A percentile compares a stretch with the other conserved stretches of the same genome.
phyloP scores from a whole-genome alignment of 2,888 invertebrate species.

The Eulithis testata region DNA sequence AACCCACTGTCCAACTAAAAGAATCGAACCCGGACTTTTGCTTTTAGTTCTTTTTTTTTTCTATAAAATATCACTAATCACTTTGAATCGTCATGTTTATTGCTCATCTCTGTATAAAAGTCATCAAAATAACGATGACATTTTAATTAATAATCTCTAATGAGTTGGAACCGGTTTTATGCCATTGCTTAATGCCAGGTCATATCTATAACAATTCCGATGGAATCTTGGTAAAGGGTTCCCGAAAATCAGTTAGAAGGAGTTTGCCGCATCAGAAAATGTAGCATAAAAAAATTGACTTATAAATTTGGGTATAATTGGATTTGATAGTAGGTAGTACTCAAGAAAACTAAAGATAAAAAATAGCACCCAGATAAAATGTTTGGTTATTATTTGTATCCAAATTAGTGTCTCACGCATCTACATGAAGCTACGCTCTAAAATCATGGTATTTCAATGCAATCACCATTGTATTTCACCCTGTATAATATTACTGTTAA shows the following conservation, averaged over 20 bases:
- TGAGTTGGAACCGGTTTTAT: conserved; percentile 14
- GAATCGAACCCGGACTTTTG: neutral
- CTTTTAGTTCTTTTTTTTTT: neutral
- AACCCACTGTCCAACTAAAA: no score
- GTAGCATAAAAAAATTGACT: no score
- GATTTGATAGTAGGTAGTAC: no score
- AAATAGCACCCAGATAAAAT: no score
- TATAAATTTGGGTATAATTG: no score
- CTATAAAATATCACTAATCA: no score
- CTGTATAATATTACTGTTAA: conserved; percentile 15
- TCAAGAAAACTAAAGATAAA: no score
- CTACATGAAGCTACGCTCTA: no score
- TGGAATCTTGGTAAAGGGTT: conserved; percentile 12
- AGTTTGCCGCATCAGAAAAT: no score
- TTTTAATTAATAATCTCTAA: conserved; percentile 16
- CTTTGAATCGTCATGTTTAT: no score
- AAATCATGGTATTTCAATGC: neutral
- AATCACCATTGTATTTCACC: neutral
- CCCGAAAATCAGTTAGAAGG: neutral
- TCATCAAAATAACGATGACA: conserved; percentile 4
- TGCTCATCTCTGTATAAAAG: neutral
- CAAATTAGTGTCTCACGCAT: no score
- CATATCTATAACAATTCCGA: conserved; percentile 27
- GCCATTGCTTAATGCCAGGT: conserved; percentile 36
- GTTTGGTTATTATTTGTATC: no score